A percentile compares a stretch with the other conserved stretches of the same genome.
phyloP scores from a whole-genome alignment of 2,888 invertebrate genomes.

The Drosophila nigritarsus region DNA sequence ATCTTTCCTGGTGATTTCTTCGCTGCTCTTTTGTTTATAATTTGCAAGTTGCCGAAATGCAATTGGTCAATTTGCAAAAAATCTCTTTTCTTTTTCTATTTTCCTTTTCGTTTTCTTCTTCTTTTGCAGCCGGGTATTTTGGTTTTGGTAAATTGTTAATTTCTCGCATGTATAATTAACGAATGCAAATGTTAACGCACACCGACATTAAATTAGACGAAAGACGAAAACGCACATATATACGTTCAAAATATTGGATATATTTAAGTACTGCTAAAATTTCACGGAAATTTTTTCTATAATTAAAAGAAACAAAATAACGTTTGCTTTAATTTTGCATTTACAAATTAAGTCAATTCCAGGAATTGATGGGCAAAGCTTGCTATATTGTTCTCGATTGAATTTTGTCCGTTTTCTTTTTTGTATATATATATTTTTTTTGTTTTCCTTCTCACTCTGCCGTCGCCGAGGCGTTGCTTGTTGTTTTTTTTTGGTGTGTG shows the following conservation, averaged over 20 bases:
- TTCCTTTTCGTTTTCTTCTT: conserved; percentile 1
- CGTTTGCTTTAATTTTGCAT: conserved; percentile 68
- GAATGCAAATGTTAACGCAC: conserved; percentile 52
- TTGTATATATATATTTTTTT: conserved; percentile 8
- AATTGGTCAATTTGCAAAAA: conserved; percentile 34
- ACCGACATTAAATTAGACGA: conserved; percentile 61
- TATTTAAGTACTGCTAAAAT: conserved; percentile 70
- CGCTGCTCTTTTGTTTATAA: conserved; percentile 25
- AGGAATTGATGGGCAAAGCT: conserved; percentile 57
- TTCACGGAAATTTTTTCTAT: conserved; percentile 78
- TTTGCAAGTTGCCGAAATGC: conserved; percentile 28
- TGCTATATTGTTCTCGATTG: conserved; percentile 43
- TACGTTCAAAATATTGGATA: conserved; percentile 63
- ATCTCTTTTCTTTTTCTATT: background rate
- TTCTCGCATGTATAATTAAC: conserved; percentile 43
- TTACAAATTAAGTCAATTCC: conserved; percentile 62
- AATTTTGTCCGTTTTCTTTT: conserved; percentile 11
- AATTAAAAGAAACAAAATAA: conserved; percentile 68
- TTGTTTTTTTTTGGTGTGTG: conserved; percentile 64
- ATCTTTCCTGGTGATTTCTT: conserved; percentile 26
- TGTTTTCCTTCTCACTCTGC: conserved; percentile 10
- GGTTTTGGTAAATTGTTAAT: conserved; percentile 33
- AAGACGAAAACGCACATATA: conserved; percentile 59
- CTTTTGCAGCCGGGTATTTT: conserved; percentile 22
- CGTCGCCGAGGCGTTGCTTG: conserved; percentile 64